These are phyloP conservation scores for Scalopus aquaticus DNA, from an alignment of 2,113 vertebrate genomes.

Conservation along the genomic window DNA sequence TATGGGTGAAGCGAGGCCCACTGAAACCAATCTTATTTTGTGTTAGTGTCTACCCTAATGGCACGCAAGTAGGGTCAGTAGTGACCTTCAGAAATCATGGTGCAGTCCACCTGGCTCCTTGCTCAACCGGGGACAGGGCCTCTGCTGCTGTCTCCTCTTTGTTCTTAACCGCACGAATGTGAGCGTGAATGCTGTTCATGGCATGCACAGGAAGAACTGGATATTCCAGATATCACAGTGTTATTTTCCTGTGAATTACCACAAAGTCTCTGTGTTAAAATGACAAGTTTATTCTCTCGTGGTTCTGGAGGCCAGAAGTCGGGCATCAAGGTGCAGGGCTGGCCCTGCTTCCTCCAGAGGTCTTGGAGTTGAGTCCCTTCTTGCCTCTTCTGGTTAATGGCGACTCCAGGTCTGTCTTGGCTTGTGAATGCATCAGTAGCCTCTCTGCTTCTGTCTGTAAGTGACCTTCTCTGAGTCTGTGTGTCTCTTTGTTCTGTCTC, in stretches of 20 bases:
- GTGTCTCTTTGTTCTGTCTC: background rate
- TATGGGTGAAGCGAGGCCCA: constrained; percentile 68
- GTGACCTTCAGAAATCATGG: constrained; percentile 60
- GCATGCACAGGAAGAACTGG: background rate
- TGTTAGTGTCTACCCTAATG: constrained; percentile 55
- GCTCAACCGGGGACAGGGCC: background rate
- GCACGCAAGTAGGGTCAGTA: constrained; percentile 20
- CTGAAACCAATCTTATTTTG: constrained; percentile 69
- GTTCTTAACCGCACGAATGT: background rate
- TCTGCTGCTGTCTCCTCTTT: background rate
- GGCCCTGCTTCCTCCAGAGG: background rate
- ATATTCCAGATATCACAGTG: background rate
- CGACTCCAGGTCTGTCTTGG: background rate
- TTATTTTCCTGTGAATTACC: background rate
- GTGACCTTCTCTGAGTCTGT: background rate
- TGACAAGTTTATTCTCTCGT: background rate
- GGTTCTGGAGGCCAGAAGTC: background rate
- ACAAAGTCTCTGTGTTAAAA: background rate
- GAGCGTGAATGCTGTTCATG: background rate
- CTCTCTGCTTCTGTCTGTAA: background rate
- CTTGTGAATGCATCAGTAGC: background rate
- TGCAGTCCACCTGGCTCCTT: constrained; percentile 14
- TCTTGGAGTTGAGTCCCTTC: background rate
- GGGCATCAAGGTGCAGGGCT: background rate
- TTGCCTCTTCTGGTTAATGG: background rate